Evolutionary conservation across 2,888 invertebrate genomes (phyloP).

Genomic region (Drymonia ruficornis): DNA sequence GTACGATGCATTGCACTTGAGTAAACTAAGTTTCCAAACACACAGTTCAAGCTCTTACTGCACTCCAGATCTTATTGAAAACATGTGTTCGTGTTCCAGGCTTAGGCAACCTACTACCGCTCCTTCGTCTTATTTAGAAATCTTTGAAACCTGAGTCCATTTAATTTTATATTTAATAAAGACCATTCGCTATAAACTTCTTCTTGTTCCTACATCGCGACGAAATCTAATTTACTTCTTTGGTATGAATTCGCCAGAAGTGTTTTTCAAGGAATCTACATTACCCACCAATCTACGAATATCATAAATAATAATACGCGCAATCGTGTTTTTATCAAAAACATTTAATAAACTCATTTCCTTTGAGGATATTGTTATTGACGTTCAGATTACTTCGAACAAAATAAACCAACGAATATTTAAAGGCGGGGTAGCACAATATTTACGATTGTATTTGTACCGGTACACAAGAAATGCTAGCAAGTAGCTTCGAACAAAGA

Average conservation of each 20-base stretch:
- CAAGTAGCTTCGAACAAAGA: conserved; percentile 48
- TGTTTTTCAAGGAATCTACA: background rate
- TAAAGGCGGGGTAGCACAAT: no score
- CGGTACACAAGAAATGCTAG: conserved; percentile 24
- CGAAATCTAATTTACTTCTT: background rate
- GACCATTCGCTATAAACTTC: background rate
- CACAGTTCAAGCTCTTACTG: background rate
- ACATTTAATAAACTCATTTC: conserved; percentile 24
- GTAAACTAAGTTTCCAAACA: no score
- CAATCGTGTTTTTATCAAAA: conserved; percentile 19
- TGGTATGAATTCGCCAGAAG: background rate
- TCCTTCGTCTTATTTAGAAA: no score
- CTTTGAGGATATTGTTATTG: conserved; percentile 31
- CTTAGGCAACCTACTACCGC: no score
- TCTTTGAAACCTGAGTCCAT: no score
- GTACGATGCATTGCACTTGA: background rate
- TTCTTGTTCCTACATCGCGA: conserved; percentile 6
- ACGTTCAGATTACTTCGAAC: conserved; percentile 26
- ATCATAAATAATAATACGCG: conserved; percentile 9
- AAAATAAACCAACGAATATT: background rate
- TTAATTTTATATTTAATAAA: background rate
- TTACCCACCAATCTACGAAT: conserved; percentile 4
- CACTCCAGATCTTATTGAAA: background rate
- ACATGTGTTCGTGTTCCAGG: no score
- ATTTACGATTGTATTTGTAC: background rate